Percentiles rank a stretch among this genome's conserved stretches.
Evolutionary conservation across 2,113 vertebrate genomes (phyloP).

Genomic region (Sceloporus undulatus): DNA sequence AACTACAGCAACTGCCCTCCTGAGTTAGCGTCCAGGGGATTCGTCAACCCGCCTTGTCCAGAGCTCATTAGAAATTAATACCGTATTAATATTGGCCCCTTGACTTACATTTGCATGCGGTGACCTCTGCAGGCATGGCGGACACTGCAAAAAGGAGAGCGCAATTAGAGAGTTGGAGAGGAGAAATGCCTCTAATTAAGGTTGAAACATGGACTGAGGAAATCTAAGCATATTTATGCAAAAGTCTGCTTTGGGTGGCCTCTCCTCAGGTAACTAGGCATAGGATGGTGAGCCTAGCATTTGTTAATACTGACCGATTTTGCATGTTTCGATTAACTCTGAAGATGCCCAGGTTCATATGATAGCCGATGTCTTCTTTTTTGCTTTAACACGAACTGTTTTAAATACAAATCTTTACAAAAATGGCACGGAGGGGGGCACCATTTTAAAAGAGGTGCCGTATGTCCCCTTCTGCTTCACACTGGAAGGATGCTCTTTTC

Average conservation of each 20-base stretch:
- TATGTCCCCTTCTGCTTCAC: not conserved
- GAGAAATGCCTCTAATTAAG: not conserved
- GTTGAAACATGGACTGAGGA: not conserved
- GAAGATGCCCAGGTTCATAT: not conserved
- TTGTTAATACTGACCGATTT: no score
- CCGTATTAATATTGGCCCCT: not conserved
- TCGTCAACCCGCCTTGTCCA: no score
- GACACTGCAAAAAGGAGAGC: constrained; percentile 72
- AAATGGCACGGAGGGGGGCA: not conserved
- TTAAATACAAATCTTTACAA: not conserved
- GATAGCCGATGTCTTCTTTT: not conserved
- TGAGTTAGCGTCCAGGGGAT: not conserved
- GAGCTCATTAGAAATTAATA: not conserved
- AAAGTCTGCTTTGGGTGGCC: not conserved
- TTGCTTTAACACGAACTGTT: not conserved
- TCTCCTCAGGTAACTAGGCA: not conserved
- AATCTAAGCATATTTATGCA: not conserved
- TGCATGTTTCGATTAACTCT: not conserved
- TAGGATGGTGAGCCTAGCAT: no score
- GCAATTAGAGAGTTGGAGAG: not conserved
- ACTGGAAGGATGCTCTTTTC: not conserved
- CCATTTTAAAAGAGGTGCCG: not conserved
- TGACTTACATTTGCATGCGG: constrained; percentile 67
- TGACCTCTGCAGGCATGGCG: constrained; percentile 59
- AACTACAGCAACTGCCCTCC: not conserved